These are phyloP conservation scores for Sebastes steindachneri DNA, from an alignment of 2,797 vertebrate genomes.

Conservation along the genomic window DNA sequence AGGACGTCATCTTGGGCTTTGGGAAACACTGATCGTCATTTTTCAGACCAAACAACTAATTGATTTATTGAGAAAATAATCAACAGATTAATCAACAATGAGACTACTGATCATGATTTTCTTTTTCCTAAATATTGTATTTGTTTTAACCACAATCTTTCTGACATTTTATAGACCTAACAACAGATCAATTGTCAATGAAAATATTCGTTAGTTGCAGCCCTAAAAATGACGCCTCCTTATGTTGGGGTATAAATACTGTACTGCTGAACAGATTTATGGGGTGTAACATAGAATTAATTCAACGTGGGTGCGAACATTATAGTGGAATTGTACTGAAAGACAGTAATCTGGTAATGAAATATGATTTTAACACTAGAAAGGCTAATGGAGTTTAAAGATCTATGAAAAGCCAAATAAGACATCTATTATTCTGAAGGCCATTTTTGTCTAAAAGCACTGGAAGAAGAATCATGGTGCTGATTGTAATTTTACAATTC, in stretches of 20 bases:
- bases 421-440: neutral
- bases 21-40: no score
- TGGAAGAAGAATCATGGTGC: neutral
- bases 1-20: no score
- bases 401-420: constrained; percentile 11
- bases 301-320: neutral
- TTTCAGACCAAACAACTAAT: no score
- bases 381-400: constrained; percentile 23
- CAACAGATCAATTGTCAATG: no score
- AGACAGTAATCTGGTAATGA: constrained; percentile 14
- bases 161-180: no score
- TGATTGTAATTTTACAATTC: constrained; percentile 31
- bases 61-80: no score
- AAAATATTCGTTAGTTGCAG: no score
- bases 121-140: neutral
- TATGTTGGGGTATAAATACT: neutral
- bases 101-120: neutral
- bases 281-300: neutral
- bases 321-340: neutral
- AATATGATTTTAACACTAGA: constrained; percentile 4
- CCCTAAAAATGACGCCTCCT: neutral
- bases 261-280: constrained; percentile 11
- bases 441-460: neutral
- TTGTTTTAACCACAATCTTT: neutral
- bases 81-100: no score